Evolutionary conservation across 1,140 invertebrate species (phyloP).

Genomic region (Akabosia matsudoensis): DNA sequence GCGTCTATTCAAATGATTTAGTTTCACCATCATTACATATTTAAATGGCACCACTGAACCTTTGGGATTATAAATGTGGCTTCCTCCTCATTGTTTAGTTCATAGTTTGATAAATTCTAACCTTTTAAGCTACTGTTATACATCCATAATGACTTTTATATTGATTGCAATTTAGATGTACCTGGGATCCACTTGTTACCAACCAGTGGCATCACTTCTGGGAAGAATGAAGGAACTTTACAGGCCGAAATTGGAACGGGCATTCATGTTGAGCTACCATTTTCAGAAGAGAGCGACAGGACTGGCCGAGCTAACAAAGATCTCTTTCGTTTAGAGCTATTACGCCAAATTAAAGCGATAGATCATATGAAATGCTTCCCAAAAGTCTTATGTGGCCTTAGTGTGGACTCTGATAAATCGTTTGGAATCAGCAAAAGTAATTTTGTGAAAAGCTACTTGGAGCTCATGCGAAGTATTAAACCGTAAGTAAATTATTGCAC

Average conservation of each 20-base stretch:
- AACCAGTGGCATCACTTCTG: not conserved
- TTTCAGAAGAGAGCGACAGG: not conserved
- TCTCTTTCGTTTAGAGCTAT: not conserved
- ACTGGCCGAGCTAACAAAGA: not conserved
- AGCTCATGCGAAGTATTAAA: conserved; percentile 11
- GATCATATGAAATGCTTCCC: conserved; percentile 20
- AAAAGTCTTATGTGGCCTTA: conserved; percentile 14
- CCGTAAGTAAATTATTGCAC: not conserved
- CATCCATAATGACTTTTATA: too few relatives aligned
- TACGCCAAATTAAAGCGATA: conserved; percentile 12
- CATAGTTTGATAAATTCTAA: too few relatives aligned
- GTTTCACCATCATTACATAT: too few relatives aligned
- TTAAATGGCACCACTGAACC: too few relatives aligned
- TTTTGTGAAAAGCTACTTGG: conserved; percentile 22
- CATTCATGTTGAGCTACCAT: not conserved
- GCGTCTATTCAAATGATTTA: too few relatives aligned
- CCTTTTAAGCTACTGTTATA: too few relatives aligned
- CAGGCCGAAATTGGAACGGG: not conserved
- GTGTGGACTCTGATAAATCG: not conserved
- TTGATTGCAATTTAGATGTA: not conserved
- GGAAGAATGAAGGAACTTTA: not conserved
- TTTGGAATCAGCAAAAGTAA: conserved; percentile 10
- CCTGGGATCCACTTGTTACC: conserved; percentile 9
- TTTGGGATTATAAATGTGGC: too few relatives aligned
- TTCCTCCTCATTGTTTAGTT: too few relatives aligned